Base-by-base conservation (phyloP, 1,140 invertebrate species). In the Drosophila gunungcola region DNA sequence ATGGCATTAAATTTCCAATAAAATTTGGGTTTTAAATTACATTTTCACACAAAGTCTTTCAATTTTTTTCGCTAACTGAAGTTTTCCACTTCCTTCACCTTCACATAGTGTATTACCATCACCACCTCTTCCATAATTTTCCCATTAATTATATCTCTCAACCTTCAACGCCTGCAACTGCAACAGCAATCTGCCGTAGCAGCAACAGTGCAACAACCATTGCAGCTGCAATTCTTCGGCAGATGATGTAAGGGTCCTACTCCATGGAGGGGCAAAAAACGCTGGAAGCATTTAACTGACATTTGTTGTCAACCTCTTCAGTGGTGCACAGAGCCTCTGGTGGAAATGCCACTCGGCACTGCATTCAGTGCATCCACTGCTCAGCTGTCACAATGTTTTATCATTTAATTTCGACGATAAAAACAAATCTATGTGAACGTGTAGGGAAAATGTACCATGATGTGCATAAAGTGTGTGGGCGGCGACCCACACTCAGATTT, bases 391-490 rank as follows among this genome's bases (percentile, higher is more conserved):
- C 80, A 88, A 88, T 84, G 84, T 90, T 88, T 88, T 88, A 88
- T 84, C 86, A 89, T 89, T 89, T 90, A 89, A 90, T 89, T 89
- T 90, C 83, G 80, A 90, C 77, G 80, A 90, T 90, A 80, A 89
- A 80, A 84, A 90, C 78, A 82, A 80, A 89, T 84, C 81, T 80
- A 89, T 84, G 73, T 80, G 80, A 89, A 78, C 68, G 29, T 12
- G 32, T 12, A 21, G 9, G 9, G 34, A 38, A 54, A 43, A 45
- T 12, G 38, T 27, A 38, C 34, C 27, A 55, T 41, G 43, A 43
- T 45, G 41, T 45, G 49, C 58, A 63, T 5, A 60, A 36, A 36
- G 39, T 70, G 56, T 61, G 41, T 76, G 64, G 65, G 64, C 52
- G 73, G 42, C 49, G 38, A 32, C 64, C 60, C 64, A 68, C 64